Evolutionary conservation across 2,888 invertebrate genomes (phyloP).

Genomic region (Tenthredo scrophulariae): DNA sequence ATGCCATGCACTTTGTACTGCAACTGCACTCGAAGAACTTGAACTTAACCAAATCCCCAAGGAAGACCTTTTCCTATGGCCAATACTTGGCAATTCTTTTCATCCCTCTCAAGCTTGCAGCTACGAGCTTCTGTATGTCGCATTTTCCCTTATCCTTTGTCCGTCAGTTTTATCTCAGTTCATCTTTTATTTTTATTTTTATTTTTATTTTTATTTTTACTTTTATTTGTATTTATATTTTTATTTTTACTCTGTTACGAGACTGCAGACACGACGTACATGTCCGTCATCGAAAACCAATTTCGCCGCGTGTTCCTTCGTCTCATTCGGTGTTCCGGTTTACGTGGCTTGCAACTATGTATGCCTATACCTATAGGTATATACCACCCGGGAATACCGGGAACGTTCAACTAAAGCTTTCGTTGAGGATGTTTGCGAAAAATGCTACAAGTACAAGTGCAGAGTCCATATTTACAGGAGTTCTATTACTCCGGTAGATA

Average conservation of each 20-base stretch:
- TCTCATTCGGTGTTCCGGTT: slow-evolving; percentile 41
- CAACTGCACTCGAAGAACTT: slow-evolving; percentile 24
- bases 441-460: slow-evolving; percentile 59
- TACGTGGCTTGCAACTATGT: slow-evolving; percentile 29
- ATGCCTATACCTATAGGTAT: not conserved
- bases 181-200: not conserved
- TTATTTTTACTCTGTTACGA: slow-evolving; percentile 14
- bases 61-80: slow-evolving; percentile 42
- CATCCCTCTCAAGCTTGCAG: slow-evolving; percentile 27
- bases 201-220: not conserved
- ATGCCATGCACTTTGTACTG: not conserved
- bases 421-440: slow-evolving; percentile 51
- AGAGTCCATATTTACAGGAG: slow-evolving; percentile 62
- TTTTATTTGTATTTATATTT: slow-evolving; percentile 8
- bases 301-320: slow-evolving; percentile 58
- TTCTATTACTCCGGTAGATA: slow-evolving; percentile 54
- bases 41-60: slow-evolving; percentile 45
- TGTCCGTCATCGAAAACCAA: slow-evolving; percentile 65
- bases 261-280: not conserved
- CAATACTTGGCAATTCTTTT: slow-evolving; percentile 54
- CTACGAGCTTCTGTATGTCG: slow-evolving; percentile 29
- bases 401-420: slow-evolving; percentile 8
- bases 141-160: slow-evolving; percentile 14
- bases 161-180: slow-evolving; percentile 23
- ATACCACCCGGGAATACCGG: slow-evolving; percentile 32